Evolutionary conservation across 2,113 vertebrate species (phyloP).

Genomic region (Bufo gargarizans): DNA sequence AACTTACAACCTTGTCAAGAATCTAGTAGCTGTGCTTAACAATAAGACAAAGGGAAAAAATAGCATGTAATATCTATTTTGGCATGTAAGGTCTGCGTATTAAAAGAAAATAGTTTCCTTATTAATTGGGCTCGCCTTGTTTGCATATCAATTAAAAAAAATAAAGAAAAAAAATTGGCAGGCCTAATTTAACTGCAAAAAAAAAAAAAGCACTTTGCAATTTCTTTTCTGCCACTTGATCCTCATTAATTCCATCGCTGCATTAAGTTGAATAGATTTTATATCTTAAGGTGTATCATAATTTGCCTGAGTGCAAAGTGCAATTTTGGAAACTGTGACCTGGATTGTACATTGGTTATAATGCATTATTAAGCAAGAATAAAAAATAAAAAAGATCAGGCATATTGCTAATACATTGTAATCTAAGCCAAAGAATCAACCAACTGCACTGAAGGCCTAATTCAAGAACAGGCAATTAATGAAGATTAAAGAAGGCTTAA

Average conservation of each 20-base stretch:
- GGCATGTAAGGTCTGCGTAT: constrained; percentile 83
- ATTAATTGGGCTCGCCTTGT: constrained; percentile 83
- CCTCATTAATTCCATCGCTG: constrained; percentile 40
- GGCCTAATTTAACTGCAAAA: constrained; percentile 16
- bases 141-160: constrained; percentile 82
- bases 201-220: constrained; percentile 21
- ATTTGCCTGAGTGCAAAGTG: constrained; percentile 69
- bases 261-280: neutral
- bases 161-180: constrained; percentile 60
- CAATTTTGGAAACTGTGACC: constrained; percentile 61
- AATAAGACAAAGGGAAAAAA: constrained; percentile 70
- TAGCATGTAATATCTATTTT: constrained; percentile 82
- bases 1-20: constrained; percentile 83
- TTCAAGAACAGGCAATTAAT: constrained; percentile 47
- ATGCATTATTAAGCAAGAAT: constrained; percentile 54
- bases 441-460: neutral
- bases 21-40: constrained; percentile 80
- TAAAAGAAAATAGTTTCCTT: constrained; percentile 79
- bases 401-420: constrained; percentile 22
- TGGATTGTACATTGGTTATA: constrained; percentile 34
- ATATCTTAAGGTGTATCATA: constrained; percentile 64
- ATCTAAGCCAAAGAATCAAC: constrained; percentile 20
- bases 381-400: constrained; percentile 35
- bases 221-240: neutral
- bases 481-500: constrained; percentile 45